Percentiles rank a stretch among this genome's conserved stretches.
phyloP scores from a whole-genome alignment of 2,113 vertebrate species.

The Prionailurus bengalensis region DNA sequence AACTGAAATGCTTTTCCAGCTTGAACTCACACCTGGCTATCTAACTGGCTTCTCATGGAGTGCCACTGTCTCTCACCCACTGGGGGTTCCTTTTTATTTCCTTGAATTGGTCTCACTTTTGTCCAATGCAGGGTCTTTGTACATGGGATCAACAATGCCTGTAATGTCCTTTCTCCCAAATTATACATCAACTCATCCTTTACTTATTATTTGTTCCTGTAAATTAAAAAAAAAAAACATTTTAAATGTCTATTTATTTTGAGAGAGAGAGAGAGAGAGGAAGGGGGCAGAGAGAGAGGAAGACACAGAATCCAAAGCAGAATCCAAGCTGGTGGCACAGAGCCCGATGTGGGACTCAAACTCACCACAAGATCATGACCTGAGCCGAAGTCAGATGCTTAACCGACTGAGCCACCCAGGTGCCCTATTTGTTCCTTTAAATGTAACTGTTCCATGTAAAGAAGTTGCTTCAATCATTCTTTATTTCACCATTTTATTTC shows the following conservation, averaged over 20 bases:
- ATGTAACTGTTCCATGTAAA: background rate
- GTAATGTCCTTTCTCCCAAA: background rate
- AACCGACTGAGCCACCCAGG: too few species aligned
- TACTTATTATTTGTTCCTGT: background rate
- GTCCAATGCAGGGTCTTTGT: background rate
- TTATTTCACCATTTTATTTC: background rate
- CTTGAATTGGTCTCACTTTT: background rate
- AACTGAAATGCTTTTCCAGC: background rate
- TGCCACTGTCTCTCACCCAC: background rate
- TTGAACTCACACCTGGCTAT: fast-evolving
- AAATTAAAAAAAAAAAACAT: too few species aligned
- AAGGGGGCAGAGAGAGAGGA: too few species aligned
- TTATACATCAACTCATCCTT: background rate
- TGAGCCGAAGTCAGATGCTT: too few species aligned
- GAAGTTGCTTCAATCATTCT: background rate
- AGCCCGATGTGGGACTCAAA: too few species aligned
- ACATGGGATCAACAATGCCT: too few species aligned
- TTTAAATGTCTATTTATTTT: too few species aligned
- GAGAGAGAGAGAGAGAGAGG: too few species aligned
- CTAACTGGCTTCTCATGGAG: fast-evolving
- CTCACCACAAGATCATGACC: too few species aligned
- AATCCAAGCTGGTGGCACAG: too few species aligned
- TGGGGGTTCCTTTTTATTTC: background rate
- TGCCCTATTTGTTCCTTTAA: background rate
- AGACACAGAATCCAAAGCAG: too few species aligned